Evolutionary conservation across 1,140 invertebrate genomes (phyloP).

Genomic region (Lordiphosa stackelbergi): DNA sequence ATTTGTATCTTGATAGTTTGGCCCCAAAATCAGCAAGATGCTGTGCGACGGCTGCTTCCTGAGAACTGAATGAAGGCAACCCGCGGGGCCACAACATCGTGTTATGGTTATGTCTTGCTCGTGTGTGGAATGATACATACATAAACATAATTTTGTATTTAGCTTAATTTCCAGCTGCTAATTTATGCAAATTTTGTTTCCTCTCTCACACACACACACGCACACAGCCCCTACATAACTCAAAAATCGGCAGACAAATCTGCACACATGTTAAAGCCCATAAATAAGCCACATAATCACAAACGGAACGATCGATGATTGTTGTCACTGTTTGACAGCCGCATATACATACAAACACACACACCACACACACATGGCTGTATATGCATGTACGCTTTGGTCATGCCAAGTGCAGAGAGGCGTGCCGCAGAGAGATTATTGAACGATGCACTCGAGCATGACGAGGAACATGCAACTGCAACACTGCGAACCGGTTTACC

Average conservation of each 20-base stretch:
- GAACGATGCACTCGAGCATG: conserved; percentile 74
- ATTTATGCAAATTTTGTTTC: conserved; percentile 68
- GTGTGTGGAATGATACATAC: conserved; percentile 16
- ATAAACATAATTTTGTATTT: conserved; percentile 51
- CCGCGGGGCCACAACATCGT: conserved; percentile 17
- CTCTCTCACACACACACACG: conserved; percentile 15
- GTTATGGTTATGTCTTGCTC: conserved; percentile 18
- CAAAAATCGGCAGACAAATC: conserved; percentile 76
- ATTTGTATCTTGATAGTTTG: conserved; percentile 75
- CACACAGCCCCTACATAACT: conserved; percentile 61
- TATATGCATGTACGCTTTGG: conserved; percentile 26
- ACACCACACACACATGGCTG: neutral
- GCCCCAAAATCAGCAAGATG: conserved; percentile 42
- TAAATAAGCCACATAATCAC: conserved; percentile 77
- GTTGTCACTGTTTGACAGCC: conserved; percentile 77
- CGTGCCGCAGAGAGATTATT: conserved; percentile 72
- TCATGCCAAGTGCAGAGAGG: conserved; percentile 71
- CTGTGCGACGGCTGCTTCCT: conserved; percentile 42
- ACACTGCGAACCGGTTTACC: conserved; percentile 60
- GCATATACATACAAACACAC: conserved; percentile 27
- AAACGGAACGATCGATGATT: conserved; percentile 77
- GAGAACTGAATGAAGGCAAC: conserved; percentile 16
- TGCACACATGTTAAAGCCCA: conserved; percentile 77
- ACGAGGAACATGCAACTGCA: conserved; percentile 61
- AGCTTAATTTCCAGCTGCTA: conserved; percentile 70